phyloP scores from a whole-genome alignment of 2,113 vertebrate species.

The Mystacornis crossleyi region DNA sequence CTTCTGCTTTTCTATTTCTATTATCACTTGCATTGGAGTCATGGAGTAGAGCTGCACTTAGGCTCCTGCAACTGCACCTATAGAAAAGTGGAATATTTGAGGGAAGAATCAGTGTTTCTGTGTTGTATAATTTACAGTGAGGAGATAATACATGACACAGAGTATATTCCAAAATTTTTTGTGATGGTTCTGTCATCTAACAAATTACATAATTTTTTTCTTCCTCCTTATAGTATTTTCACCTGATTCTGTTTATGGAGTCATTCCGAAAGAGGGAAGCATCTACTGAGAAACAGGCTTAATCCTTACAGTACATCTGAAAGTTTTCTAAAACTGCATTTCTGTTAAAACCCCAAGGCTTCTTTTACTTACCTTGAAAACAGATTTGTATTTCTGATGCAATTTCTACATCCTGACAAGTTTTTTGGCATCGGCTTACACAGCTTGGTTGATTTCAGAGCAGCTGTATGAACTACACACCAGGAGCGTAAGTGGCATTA shows the following conservation, averaged over 20 bases:
- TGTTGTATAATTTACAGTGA: not conserved
- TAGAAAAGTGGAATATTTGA: not conserved
- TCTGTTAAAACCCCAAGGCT: not conserved
- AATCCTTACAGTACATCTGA: not conserved
- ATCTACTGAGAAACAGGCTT: not conserved
- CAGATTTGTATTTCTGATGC: not conserved
- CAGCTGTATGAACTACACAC: not conserved
- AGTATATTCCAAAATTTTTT: not conserved
- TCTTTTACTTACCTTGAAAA: not conserved
- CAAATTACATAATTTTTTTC: not conserved
- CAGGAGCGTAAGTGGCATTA: not conserved
- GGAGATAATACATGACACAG: not conserved
- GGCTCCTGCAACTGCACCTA: not conserved
- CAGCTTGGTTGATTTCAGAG: not conserved
- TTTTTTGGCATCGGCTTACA: not conserved
- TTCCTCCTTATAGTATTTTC: not conserved
- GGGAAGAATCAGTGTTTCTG: not conserved
- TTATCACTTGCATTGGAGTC: not conserved
- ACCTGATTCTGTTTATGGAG: not conserved
- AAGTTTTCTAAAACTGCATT: not conserved
- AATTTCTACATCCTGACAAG: not conserved
- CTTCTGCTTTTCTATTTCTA: not conserved
- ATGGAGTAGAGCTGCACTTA: not conserved
- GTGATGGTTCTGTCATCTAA: not conserved
- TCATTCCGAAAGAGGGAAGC: not conserved